Conservation (phyloP, 2,797 vertebrate genomes). For the Poecilia gillii region DNA sequence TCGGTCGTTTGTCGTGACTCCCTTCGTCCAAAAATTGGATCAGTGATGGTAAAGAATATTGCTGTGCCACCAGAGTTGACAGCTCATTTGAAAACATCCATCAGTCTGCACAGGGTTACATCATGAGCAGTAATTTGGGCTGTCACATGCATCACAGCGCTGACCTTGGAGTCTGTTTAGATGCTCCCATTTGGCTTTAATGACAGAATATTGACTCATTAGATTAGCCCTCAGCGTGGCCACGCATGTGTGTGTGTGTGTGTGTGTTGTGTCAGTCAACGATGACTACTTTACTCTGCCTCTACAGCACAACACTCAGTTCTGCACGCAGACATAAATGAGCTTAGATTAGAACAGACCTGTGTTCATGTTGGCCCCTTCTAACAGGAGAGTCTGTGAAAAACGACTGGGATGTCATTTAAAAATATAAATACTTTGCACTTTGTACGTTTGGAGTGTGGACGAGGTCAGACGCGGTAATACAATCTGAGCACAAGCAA, state of each 20-base stretch:
- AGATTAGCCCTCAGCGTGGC: neutral
- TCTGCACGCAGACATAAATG: neutral
- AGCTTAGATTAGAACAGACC: neutral
- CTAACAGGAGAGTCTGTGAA: neutral
- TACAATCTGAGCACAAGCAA: neutral
- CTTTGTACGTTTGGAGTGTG: neutral
- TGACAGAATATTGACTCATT: slow-evolving; percentile 15
- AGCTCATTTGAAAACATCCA: slow-evolving; percentile 34
- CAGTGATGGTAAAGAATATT: slow-evolving; percentile 40
- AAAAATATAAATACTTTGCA: neutral
- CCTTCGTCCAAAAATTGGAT: slow-evolving; percentile 30
- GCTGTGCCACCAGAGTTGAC: slow-evolving; percentile 28
- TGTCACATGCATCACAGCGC: slow-evolving; percentile 18
- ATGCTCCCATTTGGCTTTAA: slow-evolving; percentile 8
- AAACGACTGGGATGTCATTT: neutral
- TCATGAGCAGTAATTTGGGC: slow-evolving; percentile 23
- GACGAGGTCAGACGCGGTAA: neutral
- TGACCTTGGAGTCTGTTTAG: slow-evolving; percentile 12
- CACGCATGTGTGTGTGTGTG: neutral
- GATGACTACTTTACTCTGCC: neutral
- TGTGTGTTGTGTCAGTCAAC: neutral
- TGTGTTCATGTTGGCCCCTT: neutral
- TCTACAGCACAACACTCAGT: neutral
- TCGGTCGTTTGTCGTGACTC: slow-evolving; percentile 13
- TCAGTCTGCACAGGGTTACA: slow-evolving; percentile 35